A percentile compares a stretch with the other conserved stretches of the same genome.
phyloP scores from a whole-genome alignment of 2,888 invertebrate species.

The Aphrophora alni region DNA sequence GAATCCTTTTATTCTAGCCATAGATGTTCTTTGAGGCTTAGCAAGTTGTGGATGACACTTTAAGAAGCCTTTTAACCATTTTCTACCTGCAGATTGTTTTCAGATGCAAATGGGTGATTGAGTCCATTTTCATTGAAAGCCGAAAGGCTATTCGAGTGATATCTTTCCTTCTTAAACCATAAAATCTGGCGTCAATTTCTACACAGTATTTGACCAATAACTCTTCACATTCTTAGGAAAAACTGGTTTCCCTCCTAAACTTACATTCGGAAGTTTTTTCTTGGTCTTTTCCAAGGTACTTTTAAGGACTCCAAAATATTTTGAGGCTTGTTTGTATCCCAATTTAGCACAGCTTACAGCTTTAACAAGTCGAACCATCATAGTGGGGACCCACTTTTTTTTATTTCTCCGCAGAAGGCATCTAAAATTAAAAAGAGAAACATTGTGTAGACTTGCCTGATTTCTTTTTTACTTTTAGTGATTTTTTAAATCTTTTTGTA shows the following conservation, averaged over 20 bases:
- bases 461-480: no score
- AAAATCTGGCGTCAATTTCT: neutral
- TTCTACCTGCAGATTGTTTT: neutral
- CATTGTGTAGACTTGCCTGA: no score
- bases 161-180: neutral
- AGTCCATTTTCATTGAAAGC: neutral
- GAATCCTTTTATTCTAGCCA: constrained; percentile 11
- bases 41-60: neutral
- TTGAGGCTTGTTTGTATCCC: neutral
- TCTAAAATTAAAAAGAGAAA: no score
- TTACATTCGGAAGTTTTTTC: neutral
- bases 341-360: neutral
- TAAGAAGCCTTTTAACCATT: neutral
- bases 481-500: no score
- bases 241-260: neutral
- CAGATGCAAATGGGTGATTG: neutral
- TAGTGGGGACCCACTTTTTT: neutral
- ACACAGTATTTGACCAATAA: neutral
- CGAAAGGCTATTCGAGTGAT: neutral
- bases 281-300: neutral
- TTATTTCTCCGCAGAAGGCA: no score
- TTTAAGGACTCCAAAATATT: neutral
- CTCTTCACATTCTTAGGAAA: neutral
- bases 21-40: neutral
- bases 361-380: neutral